Percentiles rank a stretch among this genome's conserved stretches.
phyloP scores from a whole-genome alignment of 2,797 vertebrate genomes.

The Mus caroli region DNA sequence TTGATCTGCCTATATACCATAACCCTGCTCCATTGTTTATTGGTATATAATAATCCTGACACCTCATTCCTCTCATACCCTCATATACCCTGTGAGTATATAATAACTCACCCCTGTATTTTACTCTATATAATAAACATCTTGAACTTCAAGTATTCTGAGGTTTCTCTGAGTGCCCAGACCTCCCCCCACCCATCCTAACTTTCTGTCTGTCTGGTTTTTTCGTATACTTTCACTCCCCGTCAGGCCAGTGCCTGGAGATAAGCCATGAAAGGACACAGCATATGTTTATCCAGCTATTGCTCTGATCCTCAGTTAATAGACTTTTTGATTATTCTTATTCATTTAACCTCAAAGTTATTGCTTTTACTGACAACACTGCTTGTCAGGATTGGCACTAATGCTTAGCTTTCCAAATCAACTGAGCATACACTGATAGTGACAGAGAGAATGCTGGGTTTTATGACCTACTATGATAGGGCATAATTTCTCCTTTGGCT shows the following conservation, averaged over 20 bases:
- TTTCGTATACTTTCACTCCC: not conserved
- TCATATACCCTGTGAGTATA: not conserved
- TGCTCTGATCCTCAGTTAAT: not conserved
- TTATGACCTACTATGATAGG: not conserved
- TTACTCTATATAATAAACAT: not conserved
- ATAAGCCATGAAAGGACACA: not conserved
- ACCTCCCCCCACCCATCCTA: not conserved
- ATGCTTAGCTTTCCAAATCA: not conserved
- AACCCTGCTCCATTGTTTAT: not conserved
- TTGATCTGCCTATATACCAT: not conserved
- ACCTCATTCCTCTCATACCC: not conserved
- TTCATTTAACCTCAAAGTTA: not conserved
- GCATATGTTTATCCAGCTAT: not conserved
- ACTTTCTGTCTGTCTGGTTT: not conserved
- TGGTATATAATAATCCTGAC: not conserved
- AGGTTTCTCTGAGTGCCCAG: not conserved
- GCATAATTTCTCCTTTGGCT: conserved; percentile 33
- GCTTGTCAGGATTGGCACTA: not conserved
- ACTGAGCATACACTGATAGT: not conserved
- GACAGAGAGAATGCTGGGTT: not conserved
- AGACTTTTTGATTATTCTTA: not conserved
- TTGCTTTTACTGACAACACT: not conserved
- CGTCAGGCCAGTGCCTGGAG: too few species aligned
- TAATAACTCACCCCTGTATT: not conserved
- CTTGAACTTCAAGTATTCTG: not conserved